Base-by-base conservation (phyloP, 1,140 invertebrate genomes). In the Drosophila parabipectinata region DNA sequence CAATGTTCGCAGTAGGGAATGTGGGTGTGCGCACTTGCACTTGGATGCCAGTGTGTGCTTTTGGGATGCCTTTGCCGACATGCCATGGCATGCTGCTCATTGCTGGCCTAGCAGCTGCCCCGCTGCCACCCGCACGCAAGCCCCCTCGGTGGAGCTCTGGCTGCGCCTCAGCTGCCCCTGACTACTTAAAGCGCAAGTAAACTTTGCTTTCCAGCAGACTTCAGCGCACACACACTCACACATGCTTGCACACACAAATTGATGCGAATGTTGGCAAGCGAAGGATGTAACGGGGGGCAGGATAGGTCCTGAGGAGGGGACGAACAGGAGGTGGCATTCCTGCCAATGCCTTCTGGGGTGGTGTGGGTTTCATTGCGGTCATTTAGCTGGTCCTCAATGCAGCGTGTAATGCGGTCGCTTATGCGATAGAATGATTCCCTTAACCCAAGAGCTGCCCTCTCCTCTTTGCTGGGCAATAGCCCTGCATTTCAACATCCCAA, bases 141-240 rank as follows among this genome's bases (percentile, higher is more conserved):
- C 21, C 32, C 48, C 14, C 39, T 28, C 26, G 26, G 28, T 28
- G 30, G 37, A 12, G 26, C 54, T 24, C 32, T n/a, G 8, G 24
- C 10, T 34, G 41, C 41, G 37, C 47, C 63, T 30, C 34, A 32
- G 21, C 45, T 53, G 54, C 54, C 62, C 55, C 74, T 74, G 71
- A 79, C 83, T 88, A 88, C 82, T 85, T 87, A 88, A 87, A 87
- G 75, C 75, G 75, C 88, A 87, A 82, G 82, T 83, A 88, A 87
- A 87, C 75, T 87, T 88, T 82, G 75, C 83, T 79, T 79, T 79
- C 62, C 56, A 54, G 73, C 81, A 68, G 62, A 64, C 79, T 60
- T 80, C 74, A 52, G 52, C 64, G 37, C 55, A 67, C 44, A 63
- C 45, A 44, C 41, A 56, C 62, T 37, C 10, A 37, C 34, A 37